A percentile compares a stretch with the other conserved stretches of the same genome.
These are phyloP conservation scores for Chondrosia reniformis DNA, from an alignment of 37 sponge, comb jelly and placozoan genomes.

Conservation along the genomic window DNA sequence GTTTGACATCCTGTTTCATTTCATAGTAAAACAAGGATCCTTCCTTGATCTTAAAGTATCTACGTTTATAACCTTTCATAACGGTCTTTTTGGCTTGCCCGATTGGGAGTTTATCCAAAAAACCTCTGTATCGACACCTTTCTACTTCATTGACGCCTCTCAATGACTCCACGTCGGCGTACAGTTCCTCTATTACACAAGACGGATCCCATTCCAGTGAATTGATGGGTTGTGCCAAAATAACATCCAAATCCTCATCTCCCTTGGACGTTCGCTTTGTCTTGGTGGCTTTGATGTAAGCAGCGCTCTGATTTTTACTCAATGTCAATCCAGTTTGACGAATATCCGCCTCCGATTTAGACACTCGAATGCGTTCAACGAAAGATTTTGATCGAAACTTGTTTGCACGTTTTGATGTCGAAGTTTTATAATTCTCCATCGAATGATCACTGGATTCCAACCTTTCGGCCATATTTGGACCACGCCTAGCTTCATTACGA, in stretches of 20 bases:
- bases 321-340: neutral
- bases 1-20: conserved; percentile 26
- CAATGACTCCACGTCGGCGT: conserved; percentile 32
- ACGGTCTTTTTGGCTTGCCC: conserved; percentile 50
- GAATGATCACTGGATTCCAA: too few species aligned
- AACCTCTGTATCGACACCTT: conserved; percentile 45
- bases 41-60: conserved; percentile 62
- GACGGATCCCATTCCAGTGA: conserved; percentile 67
- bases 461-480: too few species aligned
- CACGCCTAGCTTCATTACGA: too few species aligned
- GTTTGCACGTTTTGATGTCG: too few species aligned
- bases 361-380: neutral
- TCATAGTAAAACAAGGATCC: conserved; percentile 75
- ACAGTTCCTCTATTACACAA: conserved; percentile 74
- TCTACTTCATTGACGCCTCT: neutral
- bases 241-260: conserved; percentile 8
- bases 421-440: too few species aligned
- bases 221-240: conserved; percentile 4
- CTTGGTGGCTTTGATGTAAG: too few species aligned
- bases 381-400: neutral
- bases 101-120: conserved; percentile 71
- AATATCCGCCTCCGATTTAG: neutral
- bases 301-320: too few species aligned
- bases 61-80: conserved; percentile 68
- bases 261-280: neutral